phyloP scores from a whole-genome alignment of 2,888 invertebrate genomes.

The Timema podura region DNA sequence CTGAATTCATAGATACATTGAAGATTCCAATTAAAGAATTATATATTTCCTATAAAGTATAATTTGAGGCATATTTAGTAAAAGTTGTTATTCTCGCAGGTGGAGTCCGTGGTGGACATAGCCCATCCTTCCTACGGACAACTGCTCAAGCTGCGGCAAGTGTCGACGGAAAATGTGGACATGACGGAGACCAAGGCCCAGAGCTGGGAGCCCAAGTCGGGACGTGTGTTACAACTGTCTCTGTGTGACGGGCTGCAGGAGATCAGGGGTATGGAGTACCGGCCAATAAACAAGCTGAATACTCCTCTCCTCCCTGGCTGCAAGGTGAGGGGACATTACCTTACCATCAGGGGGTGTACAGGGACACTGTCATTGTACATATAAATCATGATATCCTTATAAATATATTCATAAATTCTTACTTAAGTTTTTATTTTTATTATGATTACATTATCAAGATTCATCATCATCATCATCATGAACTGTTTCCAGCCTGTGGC shows the following conservation, averaged over 20 bases:
- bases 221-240: conserved; percentile 64
- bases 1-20: too few species aligned
- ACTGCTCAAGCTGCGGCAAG: conserved; percentile 54
- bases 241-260: conserved; percentile 72
- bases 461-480: too few species aligned
- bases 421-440: not conserved
- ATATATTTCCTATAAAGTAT: too few species aligned
- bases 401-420: not conserved
- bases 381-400: too few species aligned
- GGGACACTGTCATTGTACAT: not conserved
- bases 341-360: too few species aligned
- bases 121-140: conserved; percentile 54
- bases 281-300: conserved; percentile 33
- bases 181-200: conserved; percentile 47
- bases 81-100: conserved; percentile 35
- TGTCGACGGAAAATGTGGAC: conserved; percentile 40
- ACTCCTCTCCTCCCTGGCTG: conserved; percentile 36
- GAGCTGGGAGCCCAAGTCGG: conserved; percentile 54
- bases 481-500: too few species aligned
- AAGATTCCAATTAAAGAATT: too few species aligned
- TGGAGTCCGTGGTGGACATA: conserved; percentile 46
- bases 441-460: not conserved
- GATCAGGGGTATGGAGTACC: conserved; percentile 62
- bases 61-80: too few species aligned
- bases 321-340: conserved; percentile 32